Evolutionary conservation across 2,888 invertebrate species (phyloP).

Genomic region (Alloscopus bannaensis): DNA sequence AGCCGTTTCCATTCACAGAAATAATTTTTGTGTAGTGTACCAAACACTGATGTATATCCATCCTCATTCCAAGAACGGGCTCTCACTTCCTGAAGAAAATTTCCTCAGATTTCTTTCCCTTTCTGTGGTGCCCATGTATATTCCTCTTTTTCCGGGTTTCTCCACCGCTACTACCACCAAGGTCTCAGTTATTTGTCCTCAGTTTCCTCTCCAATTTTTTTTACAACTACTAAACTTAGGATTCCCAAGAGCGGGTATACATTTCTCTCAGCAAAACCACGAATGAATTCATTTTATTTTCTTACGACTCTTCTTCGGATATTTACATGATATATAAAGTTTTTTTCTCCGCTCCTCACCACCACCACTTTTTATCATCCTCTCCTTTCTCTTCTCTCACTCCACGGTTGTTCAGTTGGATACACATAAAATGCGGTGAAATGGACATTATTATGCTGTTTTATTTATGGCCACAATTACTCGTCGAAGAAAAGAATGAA

Average conservation of each 20-base stretch:
- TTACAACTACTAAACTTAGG: not conserved
- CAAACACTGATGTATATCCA: not conserved
- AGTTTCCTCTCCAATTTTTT: conserved; percentile 34
- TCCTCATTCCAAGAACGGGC: not conserved
- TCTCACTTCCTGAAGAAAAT: conserved; percentile 22
- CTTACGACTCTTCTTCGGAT: conserved; percentile 11
- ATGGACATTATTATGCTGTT: conserved; percentile 60
- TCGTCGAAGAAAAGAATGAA: conserved; percentile 3
- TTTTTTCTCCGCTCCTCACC: no score
- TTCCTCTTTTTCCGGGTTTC: conserved; percentile 1
- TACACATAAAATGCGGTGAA: conserved; percentile 64
- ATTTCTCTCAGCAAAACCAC: conserved; percentile 57
- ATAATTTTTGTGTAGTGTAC: no score
- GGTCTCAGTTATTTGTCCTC: conserved; percentile 10
- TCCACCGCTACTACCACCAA: not conserved
- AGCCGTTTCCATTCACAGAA: no score
- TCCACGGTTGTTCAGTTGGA: conserved; percentile 9
- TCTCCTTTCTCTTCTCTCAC: conserved; percentile 17
- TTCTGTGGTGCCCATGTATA: not conserved
- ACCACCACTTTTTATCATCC: conserved; percentile 59
- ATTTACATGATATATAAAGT: no score
- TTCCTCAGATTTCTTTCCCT: no score
- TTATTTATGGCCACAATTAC: conserved; percentile 60
- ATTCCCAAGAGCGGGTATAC: not conserved
- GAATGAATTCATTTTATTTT: conserved; percentile 59